phyloP scores from a whole-genome alignment of 2,113 vertebrate species.

The Cinclus mexicanus region DNA sequence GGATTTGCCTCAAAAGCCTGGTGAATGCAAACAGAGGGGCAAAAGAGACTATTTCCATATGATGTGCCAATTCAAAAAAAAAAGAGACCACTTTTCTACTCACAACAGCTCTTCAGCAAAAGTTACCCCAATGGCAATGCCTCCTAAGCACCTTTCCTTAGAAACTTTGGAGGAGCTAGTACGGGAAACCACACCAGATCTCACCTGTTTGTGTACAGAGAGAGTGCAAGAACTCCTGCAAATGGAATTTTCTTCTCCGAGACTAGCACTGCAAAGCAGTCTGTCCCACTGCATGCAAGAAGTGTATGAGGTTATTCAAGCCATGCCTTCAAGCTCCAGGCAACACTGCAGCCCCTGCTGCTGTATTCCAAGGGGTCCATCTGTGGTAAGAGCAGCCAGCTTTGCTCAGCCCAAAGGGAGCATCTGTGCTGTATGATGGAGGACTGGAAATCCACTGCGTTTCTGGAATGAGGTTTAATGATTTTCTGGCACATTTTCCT shows the following conservation, averaged over 20 bases:
- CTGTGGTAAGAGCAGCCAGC: background rate
- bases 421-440: background rate
- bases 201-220: background rate
- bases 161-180: background rate
- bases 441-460: conserved; percentile 5
- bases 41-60: background rate
- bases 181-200: background rate
- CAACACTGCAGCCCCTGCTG: background rate
- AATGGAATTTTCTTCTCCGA: background rate
- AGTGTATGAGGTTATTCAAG: background rate
- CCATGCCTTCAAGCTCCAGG: background rate
- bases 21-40: background rate
- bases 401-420: conserved; percentile 14
- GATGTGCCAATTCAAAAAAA: background rate
- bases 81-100: background rate
- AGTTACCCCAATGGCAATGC: background rate
- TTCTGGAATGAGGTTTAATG: conserved; percentile 35
- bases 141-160: background rate
- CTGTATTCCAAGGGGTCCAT: conserved; percentile 2
- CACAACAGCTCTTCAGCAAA: background rate
- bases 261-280: background rate
- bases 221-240: background rate
- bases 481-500: conserved; percentile 44
- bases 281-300: background rate
- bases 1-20: background rate